Evolutionary conservation across 2,888 invertebrate species (phyloP).

Genomic region (Rotaria macrura): DNA sequence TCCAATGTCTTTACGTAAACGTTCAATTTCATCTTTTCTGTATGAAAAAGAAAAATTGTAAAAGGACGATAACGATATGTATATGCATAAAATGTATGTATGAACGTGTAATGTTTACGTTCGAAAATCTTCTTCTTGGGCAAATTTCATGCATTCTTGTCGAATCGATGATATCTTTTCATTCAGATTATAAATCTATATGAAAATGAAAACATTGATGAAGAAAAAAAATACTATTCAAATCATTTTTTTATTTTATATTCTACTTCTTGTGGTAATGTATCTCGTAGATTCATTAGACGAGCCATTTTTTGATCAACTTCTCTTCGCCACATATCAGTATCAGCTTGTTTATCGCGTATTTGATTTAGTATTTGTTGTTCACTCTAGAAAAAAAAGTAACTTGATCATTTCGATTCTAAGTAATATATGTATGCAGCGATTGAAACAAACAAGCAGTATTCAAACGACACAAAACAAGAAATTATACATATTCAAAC

Average conservation of each 20-base stretch:
- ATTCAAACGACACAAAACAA: neutral
- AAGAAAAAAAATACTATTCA: neutral
- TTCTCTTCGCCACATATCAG: neutral
- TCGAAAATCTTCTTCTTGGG: constrained; percentile 7
- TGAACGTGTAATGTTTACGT: neutral
- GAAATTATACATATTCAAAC: neutral
- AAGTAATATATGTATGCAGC: too few species aligned
- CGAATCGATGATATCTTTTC: neutral
- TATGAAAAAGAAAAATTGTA: neutral
- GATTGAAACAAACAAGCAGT: neutral
- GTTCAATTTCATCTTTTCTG: neutral
- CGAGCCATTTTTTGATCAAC: constrained; percentile 17
- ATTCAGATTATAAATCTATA: neutral
- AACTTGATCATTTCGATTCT: too few species aligned
- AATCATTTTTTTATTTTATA: neutral
- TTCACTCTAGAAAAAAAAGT: neutral
- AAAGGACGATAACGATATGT: too few species aligned
- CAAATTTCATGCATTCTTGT: constrained; percentile 18
- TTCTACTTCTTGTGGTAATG: neutral
- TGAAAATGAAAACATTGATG: neutral
- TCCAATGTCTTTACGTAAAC: neutral
- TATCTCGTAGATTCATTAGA: neutral
- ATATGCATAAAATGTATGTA: too few species aligned
- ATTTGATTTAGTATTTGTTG: neutral
- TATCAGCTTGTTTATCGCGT: neutral